phyloP scores from a whole-genome alignment of 2,113 vertebrate species.

The Mormyrus iriodes region DNA sequence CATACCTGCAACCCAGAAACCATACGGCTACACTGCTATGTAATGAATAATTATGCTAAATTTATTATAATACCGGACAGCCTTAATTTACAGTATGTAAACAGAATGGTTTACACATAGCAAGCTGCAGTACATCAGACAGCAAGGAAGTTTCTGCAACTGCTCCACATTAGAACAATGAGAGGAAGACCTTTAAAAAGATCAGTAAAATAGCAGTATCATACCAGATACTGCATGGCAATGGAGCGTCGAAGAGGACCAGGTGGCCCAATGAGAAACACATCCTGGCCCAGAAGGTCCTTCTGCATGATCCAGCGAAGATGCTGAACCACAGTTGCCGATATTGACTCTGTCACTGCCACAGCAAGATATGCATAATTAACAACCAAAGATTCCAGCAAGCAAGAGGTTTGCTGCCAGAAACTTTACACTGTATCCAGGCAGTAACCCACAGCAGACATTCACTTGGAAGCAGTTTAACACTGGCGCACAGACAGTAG shows the following conservation, averaged over 20 bases:
- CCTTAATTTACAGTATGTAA: neutral
- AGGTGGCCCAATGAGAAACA: conserved; percentile 93
- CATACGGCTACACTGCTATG: neutral
- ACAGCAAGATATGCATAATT: conserved; percentile 14
- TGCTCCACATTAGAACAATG: neutral
- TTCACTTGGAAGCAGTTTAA: neutral
- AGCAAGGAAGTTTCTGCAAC: neutral
- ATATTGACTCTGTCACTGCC: conserved; percentile 73
- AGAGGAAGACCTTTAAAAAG: neutral
- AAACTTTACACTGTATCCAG: neutral
- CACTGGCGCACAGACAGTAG: neutral
- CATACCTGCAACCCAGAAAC: neutral
- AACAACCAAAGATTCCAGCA: neutral
- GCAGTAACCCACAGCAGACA: neutral
- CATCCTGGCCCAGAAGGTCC: conserved; percentile 89
- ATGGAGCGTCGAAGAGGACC: conserved; percentile 87
- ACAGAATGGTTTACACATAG: neutral
- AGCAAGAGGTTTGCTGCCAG: neutral
- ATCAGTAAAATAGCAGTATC: neutral
- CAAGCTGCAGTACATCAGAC: neutral
- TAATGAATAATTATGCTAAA: neutral
- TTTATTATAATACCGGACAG: neutral
- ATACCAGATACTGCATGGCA: conserved; percentile 96
- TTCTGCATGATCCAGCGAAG: conserved; percentile 99
- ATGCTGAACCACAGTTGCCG: conserved; percentile 78